Conservation (phyloP, 2,888 invertebrate genomes). For the Heliconius ethilla region DNA sequence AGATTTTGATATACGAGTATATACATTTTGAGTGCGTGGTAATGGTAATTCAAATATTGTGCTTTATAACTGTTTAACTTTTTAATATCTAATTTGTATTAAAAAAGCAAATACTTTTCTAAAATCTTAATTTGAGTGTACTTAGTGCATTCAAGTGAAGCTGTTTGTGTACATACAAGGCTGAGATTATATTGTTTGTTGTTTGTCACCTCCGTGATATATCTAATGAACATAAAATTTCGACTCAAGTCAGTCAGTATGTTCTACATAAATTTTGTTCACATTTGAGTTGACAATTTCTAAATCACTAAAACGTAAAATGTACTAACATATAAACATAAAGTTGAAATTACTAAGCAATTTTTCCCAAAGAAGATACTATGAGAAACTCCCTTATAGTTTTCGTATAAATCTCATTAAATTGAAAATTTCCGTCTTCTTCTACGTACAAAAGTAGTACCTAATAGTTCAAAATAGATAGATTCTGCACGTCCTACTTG, state of each 20-base stretch:
- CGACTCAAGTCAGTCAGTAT: no score
- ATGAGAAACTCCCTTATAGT: not conserved
- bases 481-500: not conserved
- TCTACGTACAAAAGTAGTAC: not conserved
- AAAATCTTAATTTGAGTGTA: not conserved
- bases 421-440: not conserved
- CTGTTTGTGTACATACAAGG: no score
- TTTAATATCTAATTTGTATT: not conserved
- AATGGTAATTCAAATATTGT: not conserved
- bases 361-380: no score
- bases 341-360: no score
- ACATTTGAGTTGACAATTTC: not conserved
- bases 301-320: not conserved
- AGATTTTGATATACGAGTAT: not conserved
- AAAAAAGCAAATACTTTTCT: not conserved
- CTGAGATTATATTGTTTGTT: slow-evolving; percentile 8
- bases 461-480: not conserved
- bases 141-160: no score
- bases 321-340: no score
- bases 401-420: slow-evolving; percentile 7
- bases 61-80: not conserved
- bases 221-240: not conserved
- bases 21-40: not conserved
- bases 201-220: not conserved
- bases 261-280: not conserved